Conservation (phyloP, 1,140 invertebrate genomes). For the Drosophila truncata region DNA sequence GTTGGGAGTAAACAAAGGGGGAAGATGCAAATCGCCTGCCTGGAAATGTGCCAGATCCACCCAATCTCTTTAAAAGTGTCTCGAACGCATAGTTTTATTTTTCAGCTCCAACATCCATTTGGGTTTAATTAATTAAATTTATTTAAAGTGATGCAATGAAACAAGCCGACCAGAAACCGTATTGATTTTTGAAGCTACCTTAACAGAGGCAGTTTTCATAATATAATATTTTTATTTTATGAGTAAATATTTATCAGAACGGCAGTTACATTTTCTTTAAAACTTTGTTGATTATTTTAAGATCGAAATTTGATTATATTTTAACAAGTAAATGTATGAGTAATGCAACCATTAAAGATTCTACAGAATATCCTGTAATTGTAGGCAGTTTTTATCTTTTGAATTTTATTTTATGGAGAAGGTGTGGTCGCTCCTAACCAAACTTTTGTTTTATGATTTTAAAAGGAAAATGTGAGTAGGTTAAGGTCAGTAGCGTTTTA, state of each 20-base stretch:
- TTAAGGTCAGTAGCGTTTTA: neutral
- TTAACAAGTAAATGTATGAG: neutral
- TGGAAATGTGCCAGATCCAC: constrained; percentile 38
- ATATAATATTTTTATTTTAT: constrained; percentile 13
- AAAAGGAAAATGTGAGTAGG: neutral
- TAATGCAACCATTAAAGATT: neutral
- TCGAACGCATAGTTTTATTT: constrained; percentile 27
- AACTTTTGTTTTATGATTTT: neutral
- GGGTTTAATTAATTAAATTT: constrained; percentile 57
- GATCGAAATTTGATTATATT: neutral
- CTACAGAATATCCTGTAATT: neutral
- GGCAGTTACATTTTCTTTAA: neutral
- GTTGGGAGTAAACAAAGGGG: constrained; percentile 6
- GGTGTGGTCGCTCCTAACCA: neutral
- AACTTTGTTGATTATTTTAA: neutral
- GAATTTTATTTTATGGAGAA: neutral
- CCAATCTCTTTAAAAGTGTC: constrained; percentile 42
- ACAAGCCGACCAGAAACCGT: constrained; percentile 20
- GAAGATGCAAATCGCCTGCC: constrained; percentile 40
- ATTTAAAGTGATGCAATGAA: constrained; percentile 57
- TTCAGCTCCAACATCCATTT: constrained; percentile 14
- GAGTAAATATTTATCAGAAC: neutral
- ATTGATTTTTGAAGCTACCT: constrained; percentile 16
- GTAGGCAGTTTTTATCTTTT: neutral
- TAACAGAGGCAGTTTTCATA: neutral